A percentile compares a stretch with the other conserved stretches of the same genome.
Evolutionary conservation across 2,113 vertebrate genomes (phyloP).

Genomic region (Nothocercus julius): DNA sequence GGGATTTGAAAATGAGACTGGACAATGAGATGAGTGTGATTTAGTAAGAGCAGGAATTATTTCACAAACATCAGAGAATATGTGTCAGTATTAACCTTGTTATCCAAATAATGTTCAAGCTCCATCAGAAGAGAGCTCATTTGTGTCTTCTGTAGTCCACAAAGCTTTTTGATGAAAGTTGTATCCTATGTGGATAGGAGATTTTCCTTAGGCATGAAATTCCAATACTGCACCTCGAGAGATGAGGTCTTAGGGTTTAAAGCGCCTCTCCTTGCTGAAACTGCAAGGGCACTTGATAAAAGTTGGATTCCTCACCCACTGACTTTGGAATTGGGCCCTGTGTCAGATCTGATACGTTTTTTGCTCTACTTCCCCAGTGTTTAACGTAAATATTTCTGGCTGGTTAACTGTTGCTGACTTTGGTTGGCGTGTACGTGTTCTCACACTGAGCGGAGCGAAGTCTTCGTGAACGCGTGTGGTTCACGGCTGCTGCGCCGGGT

Average conservation of each 20-base stretch:
- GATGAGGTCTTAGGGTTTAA: neutral
- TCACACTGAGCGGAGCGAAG: neutral
- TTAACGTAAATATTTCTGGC: neutral
- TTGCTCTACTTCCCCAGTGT: fast-evolving
- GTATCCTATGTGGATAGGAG: fast-evolving
- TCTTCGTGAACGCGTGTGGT: neutral
- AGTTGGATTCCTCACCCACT: too few species aligned
- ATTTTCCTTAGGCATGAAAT: neutral
- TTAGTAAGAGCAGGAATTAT: neutral
- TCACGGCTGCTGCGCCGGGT: neutral
- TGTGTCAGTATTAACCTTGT: neutral
- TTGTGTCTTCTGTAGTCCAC: neutral
- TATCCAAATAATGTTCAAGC: neutral
- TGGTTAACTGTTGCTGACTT: neutral
- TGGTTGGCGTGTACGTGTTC: neutral
- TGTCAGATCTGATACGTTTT: neutral
- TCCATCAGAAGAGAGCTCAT: neutral
- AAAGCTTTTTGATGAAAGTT: neutral
- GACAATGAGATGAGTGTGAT: neutral
- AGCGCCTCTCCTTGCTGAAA: neutral
- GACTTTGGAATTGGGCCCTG: fast-evolving
- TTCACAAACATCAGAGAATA: neutral
- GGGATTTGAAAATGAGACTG: neutral
- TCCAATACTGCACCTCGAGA: neutral
- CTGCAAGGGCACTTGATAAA: neutral